phyloP scores from a whole-genome alignment of 2,113 vertebrate species.

The Nothocercus nigrocapillus region DNA sequence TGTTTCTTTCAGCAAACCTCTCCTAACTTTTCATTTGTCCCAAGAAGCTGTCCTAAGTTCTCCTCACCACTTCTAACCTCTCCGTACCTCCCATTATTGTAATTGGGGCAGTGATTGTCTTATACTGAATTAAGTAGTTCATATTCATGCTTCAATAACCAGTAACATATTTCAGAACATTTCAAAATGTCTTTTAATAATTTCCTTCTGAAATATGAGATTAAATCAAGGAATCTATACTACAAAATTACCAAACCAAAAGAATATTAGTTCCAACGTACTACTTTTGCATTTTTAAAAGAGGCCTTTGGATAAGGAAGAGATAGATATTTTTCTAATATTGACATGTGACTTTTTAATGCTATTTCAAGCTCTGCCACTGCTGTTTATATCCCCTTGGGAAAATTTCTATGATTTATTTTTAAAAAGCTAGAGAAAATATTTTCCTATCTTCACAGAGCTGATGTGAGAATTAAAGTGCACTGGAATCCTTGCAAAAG shows the following conservation, averaged over 20 bases:
- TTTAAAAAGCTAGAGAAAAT: neutral
- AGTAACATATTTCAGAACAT: neutral
- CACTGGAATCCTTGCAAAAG: neutral
- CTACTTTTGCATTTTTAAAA: neutral
- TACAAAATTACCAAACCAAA: neutral
- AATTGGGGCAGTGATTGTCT: neutral
- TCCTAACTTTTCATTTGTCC: neutral
- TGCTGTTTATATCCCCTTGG: neutral
- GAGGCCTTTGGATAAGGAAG: neutral
- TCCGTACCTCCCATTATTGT: neutral
- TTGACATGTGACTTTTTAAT: neutral
- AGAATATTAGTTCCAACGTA: neutral
- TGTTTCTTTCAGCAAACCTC: neutral
- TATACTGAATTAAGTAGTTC: neutral
- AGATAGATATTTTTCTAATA: neutral
- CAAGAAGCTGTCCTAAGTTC: neutral
- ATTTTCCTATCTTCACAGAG: neutral
- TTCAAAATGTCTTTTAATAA: neutral
- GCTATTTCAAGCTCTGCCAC: neutral
- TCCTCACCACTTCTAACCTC: neutral
- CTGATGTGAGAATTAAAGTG: neutral
- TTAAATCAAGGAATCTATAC: neutral
- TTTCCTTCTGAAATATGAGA: neutral
- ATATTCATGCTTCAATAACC: neutral
- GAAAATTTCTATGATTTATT: neutral